Percentiles rank a stretch among this genome's conserved stretches.
Conservation (phyloP, 2,113 vertebrate species). For the Parotia lawesii region DNA sequence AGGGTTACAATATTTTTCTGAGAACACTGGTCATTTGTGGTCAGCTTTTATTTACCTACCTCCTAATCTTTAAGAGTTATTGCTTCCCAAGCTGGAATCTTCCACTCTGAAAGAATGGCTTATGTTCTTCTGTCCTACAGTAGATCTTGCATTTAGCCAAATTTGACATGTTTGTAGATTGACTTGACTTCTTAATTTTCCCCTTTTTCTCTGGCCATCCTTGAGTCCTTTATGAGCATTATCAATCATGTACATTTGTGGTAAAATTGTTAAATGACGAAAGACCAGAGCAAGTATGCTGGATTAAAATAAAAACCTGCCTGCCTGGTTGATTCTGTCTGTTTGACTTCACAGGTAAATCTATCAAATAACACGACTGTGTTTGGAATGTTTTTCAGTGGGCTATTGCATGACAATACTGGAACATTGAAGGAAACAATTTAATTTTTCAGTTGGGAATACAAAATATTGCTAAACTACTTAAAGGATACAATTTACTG, state of each 20-base stretch:
- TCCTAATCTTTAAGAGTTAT: neutral
- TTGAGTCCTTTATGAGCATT: neutral
- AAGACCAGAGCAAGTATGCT: neutral
- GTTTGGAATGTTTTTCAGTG: neutral
- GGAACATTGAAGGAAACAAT: neutral
- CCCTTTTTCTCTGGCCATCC: neutral
- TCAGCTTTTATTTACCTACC: neutral
- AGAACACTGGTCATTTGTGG: neutral
- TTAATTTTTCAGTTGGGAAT: neutral
- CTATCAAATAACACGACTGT: neutral
- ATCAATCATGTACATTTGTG: neutral
- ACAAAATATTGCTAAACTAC: neutral
- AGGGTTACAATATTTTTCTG: neutral
- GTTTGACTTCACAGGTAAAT: neutral
- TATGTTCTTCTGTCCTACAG: neutral
- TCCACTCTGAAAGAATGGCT: neutral
- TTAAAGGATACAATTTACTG: neutral
- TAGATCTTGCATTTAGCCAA: neutral
- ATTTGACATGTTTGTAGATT: neutral
- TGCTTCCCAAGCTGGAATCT: neutral
- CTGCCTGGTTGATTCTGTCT: neutral
- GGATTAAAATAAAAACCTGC: neutral
- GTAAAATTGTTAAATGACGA: neutral
- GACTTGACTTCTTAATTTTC: neutral
- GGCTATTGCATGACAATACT: neutral